Percentiles rank a stretch among this genome's conserved stretches.
phyloP scores from a whole-genome alignment of 2,888 invertebrate genomes.

The Dicyrtomina minuta region DNA sequence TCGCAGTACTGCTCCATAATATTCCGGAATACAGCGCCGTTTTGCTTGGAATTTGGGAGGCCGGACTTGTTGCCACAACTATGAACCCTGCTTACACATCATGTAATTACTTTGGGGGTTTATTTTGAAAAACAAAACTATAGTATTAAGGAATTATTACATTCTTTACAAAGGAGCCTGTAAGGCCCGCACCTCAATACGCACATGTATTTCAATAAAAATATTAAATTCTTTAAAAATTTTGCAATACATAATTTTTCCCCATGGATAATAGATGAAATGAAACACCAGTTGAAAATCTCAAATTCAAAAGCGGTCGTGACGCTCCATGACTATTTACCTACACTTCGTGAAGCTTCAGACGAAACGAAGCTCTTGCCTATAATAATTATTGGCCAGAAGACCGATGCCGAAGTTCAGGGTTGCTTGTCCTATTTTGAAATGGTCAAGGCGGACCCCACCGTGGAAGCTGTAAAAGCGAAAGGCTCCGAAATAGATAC shows the following conservation, averaged over 20 bases:
- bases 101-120: too few relatives aligned
- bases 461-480: constrained; percentile 37
- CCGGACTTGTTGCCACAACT: constrained; percentile 43
- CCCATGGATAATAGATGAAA: constrained; percentile 51
- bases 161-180: too few relatives aligned
- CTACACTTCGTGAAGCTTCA: constrained; percentile 30
- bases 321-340: constrained; percentile 38
- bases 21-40: constrained; percentile 65
- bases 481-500: constrained; percentile 44
- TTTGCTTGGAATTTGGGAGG: constrained; percentile 50
- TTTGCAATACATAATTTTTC: too few relatives aligned
- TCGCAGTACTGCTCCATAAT: constrained; percentile 74
- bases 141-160: too few relatives aligned
- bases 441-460: constrained; percentile 48
- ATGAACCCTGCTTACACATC: constrained; percentile 45
- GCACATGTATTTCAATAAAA: too few relatives aligned
- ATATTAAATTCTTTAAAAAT: too few relatives aligned
- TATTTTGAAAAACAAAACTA: too few relatives aligned
- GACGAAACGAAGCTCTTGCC: constrained; percentile 37
- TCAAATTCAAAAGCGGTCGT: constrained; percentile 46
- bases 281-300: constrained; percentile 44
- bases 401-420: constrained; percentile 48
- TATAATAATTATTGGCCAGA: constrained; percentile 40
- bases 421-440: constrained; percentile 42
- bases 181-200: too few relatives aligned